Evolutionary conservation across 1,140 invertebrate species (phyloP), one percentile per base, ranked within the genome.

Genomic region (Euura saliciscinereae): DNA sequence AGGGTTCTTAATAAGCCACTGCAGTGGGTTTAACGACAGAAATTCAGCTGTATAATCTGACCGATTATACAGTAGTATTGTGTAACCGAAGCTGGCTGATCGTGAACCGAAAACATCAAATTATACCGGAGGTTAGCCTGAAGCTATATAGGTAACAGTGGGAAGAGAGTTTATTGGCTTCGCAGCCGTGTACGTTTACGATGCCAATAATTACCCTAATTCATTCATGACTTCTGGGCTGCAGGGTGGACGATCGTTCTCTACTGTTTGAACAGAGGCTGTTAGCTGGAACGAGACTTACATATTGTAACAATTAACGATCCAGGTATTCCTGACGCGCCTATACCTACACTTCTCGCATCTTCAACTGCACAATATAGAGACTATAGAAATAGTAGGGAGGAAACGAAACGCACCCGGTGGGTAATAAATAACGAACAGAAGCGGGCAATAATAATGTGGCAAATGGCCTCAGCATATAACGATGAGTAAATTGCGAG

Each of bases 1-100:
- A 67, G 66, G 66, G 28, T 7, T 67, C 28, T 67, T 13, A 67
- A 67, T 67, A 13, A 67, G 66, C 11, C 43, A 67, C 11, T 67
- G 28, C 28, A 28, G 28, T 28, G 66, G 66, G 5, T 67, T 67
- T 67, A 67, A 67, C 66, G 66, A 67, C 66, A 8, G 28, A 67
- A 11, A 59, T 59, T n/a, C n/a, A 67, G n/a, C n/a, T 67, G 66
- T 28, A 67, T 28, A 67, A 67, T 10, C 28, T 1, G 28, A 28
- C 28, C 28, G 28, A 1, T 28, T 42, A 67, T n/a, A 67, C 28
- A 67, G 11, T 42, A 13, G 66, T 67, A 67, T 28, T 28, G 51
- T 8, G 51, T 59, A 59, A 59, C 51, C 13, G 51, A 59, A 5
- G 0, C 51, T n/a, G 6, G 51, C 0, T n/a, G 28, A 28, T 28